Conservation (phyloP, 2,888 invertebrate genomes). For the Cyclophora punctaria region DNA sequence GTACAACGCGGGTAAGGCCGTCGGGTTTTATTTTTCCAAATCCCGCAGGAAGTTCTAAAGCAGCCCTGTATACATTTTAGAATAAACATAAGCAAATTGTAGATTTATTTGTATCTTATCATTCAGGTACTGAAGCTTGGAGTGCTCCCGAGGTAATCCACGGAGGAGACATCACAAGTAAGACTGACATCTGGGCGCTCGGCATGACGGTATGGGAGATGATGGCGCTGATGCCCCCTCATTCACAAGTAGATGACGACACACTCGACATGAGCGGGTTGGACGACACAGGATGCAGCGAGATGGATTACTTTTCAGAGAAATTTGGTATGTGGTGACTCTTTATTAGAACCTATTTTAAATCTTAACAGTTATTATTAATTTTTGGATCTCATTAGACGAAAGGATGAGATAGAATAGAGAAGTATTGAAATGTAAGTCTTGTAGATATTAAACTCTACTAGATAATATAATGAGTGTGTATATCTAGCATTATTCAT, state of each 20-base stretch:
- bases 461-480: neutral
- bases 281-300: conserved; percentile 29
- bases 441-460: too few species aligned
- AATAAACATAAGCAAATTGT: too few species aligned
- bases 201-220: conserved; percentile 89
- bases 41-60: too few species aligned
- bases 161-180: conserved; percentile 77
- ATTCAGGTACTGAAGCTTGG: conserved; percentile 84
- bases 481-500: neutral
- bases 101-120: too few species aligned
- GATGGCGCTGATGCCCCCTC: conserved; percentile 82
- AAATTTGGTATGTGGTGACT: conserved; percentile 39
- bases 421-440: too few species aligned
- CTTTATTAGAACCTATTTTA: too few species aligned
- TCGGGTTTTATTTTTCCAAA: too few species aligned
- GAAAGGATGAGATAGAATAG: too few species aligned
- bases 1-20: too few species aligned
- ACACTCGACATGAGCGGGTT: conserved; percentile 37
- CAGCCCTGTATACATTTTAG: too few species aligned
- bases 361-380: too few species aligned
- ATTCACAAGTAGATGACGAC: conserved; percentile 48
- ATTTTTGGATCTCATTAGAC: neutral
- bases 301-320: conserved; percentile 39
- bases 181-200: conserved; percentile 87
- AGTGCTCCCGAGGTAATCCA: conserved; percentile 84